A percentile compares a stretch with the other conserved stretches of the same genome.
phyloP scores from a whole-genome alignment of 2,797 vertebrate genomes.

The Siniperca scherzeri region DNA sequence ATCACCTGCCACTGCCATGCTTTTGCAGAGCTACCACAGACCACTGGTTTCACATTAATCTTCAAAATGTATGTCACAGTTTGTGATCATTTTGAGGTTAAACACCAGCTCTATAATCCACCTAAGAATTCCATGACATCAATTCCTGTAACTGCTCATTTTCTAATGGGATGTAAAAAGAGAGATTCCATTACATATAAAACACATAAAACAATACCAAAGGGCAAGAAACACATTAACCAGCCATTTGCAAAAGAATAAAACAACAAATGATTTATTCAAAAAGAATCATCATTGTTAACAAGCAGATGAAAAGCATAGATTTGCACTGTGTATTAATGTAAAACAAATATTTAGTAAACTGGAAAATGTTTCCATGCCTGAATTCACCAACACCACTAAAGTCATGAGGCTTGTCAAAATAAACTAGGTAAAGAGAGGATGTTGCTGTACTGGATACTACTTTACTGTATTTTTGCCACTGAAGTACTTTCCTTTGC shows the following conservation, averaged over 20 bases:
- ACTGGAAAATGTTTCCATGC: conserved; percentile 9
- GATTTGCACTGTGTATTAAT: neutral
- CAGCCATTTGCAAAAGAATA: conserved; percentile 43
- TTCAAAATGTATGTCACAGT: neutral
- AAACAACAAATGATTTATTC: conserved; percentile 48
- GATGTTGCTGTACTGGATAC: neutral
- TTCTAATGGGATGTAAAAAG: conserved; percentile 16
- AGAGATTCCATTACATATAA: neutral
- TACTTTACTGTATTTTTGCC: neutral
- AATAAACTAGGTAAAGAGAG: neutral
- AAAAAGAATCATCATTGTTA: conserved; percentile 34
- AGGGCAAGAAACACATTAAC: conserved; percentile 18
- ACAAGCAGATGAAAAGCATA: conserved; percentile 32
- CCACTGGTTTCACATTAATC: neutral
- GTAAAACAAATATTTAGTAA: neutral
- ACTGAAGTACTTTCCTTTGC: neutral
- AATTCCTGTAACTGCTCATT: conserved; percentile 45
- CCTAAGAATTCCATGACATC: conserved; percentile 28
- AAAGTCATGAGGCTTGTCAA: neutral
- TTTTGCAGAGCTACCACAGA: neutral
- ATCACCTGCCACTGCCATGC: neutral
- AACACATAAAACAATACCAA: conserved; percentile 26
- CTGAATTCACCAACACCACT: neutral
- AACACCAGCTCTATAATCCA: neutral
- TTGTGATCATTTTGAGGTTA: neutral